Evolutionary conservation across 2,797 vertebrate species (phyloP).

Genomic region (Lepilemur ruficaudatus): DNA sequence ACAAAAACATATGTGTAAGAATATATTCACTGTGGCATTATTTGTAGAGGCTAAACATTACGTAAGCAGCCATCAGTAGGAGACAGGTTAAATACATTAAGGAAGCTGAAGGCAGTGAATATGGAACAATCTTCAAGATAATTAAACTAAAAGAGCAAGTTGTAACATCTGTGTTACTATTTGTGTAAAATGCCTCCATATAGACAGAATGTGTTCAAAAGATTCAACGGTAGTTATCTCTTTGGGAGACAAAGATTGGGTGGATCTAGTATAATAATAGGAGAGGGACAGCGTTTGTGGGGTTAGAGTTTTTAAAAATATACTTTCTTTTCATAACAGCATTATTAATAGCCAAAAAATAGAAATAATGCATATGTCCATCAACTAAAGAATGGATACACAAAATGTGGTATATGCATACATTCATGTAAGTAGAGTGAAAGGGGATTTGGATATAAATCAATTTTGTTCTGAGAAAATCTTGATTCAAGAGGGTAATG

Average conservation of each 20-base stretch:
- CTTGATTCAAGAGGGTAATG: neutral
- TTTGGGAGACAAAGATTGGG: neutral
- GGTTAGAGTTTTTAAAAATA: neutral
- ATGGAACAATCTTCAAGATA: neutral
- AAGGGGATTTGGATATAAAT: neutral
- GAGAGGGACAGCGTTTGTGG: neutral
- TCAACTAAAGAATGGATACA: neutral
- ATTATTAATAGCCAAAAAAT: neutral
- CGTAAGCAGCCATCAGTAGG: neutral
- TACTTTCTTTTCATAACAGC: neutral
- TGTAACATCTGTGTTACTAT: neutral
- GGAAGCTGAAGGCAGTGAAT: neutral
- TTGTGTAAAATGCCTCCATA: neutral
- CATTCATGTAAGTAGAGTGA: neutral
- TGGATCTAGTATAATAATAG: too few species aligned
- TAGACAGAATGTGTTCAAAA: neutral
- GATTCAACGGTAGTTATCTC: neutral
- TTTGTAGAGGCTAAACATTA: neutral
- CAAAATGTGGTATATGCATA: neutral
- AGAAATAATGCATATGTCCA: neutral
- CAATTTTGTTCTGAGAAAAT: conserved; percentile 12
- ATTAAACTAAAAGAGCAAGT: neutral
- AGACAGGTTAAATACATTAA: neutral
- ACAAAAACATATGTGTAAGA: neutral
- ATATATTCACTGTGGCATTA: neutral